phyloP scores from a whole-genome alignment of 2,888 invertebrate genomes.

The Nymphalis urticae region DNA sequence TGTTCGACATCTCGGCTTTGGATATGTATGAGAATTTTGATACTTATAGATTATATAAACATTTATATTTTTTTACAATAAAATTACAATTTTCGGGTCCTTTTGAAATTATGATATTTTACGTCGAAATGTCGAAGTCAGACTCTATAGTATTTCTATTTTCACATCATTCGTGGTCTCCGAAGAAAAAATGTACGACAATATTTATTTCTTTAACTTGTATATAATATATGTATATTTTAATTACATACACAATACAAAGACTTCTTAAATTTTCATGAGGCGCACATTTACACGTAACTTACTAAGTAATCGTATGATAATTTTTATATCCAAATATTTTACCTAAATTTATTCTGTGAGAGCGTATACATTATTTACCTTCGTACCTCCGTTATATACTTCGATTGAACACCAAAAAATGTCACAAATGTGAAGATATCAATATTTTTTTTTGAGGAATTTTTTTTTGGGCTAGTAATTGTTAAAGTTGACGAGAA shows the following conservation, averaged over 20 bases:
- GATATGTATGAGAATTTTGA: constrained; percentile 69
- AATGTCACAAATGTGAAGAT: constrained; percentile 79
- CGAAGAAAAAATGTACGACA: constrained; percentile 75
- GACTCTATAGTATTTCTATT: constrained; percentile 52
- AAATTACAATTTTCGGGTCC: constrained; percentile 44
- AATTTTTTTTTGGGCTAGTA: constrained; percentile 75
- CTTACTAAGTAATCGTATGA: constrained; percentile 75
- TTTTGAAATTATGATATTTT: constrained; percentile 43
- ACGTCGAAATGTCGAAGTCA: constrained; percentile 71
- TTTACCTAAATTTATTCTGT: constrained; percentile 77
- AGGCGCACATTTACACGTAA: constrained; percentile 79
- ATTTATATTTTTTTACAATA: constrained; percentile 29
- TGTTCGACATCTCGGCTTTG: constrained; percentile 71
- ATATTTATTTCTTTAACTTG: constrained; percentile 70
- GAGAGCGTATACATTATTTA: constrained; percentile 81
- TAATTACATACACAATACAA: constrained; percentile 80
- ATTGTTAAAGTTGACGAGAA: constrained; percentile 79
- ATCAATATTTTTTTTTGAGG: constrained; percentile 72
- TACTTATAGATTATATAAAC: constrained; percentile 37
- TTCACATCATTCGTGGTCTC: constrained; percentile 71
- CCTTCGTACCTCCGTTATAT: constrained; percentile 73
- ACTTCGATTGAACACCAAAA: constrained; percentile 80
- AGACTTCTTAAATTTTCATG: constrained; percentile 76
- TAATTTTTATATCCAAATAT: constrained; percentile 79
- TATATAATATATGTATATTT: constrained; percentile 82